Percentiles rank a stretch among this genome's conserved stretches.
Conservation (phyloP, 2,888 invertebrate species). For the Hirtodrosophila histrioides region DNA sequence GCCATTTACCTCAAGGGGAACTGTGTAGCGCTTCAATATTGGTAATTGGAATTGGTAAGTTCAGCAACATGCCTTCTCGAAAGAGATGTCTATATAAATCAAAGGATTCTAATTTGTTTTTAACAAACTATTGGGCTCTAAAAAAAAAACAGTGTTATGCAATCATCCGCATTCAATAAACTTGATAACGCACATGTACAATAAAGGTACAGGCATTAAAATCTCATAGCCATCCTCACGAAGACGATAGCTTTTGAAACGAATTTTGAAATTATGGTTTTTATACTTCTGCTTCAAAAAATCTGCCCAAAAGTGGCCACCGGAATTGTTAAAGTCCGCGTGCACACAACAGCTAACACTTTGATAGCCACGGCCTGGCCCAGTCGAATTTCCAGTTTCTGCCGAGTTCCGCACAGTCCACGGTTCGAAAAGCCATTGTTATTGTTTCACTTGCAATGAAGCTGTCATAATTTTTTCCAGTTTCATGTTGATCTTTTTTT, state of each 20-base stretch:
- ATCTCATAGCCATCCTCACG: slow-evolving; percentile 20
- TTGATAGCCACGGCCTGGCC: slow-evolving; percentile 23
- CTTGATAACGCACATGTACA: not conserved
- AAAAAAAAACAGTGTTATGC: too few species aligned
- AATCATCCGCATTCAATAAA: not conserved
- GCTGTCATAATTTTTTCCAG: slow-evolving; percentile 74
- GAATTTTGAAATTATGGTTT: slow-evolving; percentile 53
- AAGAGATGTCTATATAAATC: too few species aligned
- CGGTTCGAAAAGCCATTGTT: slow-evolving; percentile 41
- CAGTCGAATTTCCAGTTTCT: slow-evolving; percentile 16
- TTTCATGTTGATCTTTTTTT: too few species aligned
- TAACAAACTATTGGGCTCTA: too few species aligned
- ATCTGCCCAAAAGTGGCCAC: slow-evolving; percentile 41
- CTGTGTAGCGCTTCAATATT: too few species aligned
- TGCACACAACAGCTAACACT: slow-evolving; percentile 48
- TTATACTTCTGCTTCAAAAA: slow-evolving; percentile 46
- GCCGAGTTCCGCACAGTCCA: slow-evolving; percentile 17
- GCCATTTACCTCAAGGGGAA: too few species aligned
- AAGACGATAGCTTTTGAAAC: slow-evolving; percentile 43
- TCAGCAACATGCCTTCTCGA: too few species aligned
- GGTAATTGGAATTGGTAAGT: too few species aligned
- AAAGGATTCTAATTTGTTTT: not conserved
- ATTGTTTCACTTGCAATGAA: slow-evolving; percentile 66
- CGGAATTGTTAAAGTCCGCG: slow-evolving; percentile 57
- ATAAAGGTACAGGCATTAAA: not conserved